A percentile compares a stretch with the other conserved stretches of the same genome.
These are phyloP conservation scores for Phrynocephalus forsythii DNA, from an alignment of 2,797 vertebrate species.

Conservation along the genomic window DNA sequence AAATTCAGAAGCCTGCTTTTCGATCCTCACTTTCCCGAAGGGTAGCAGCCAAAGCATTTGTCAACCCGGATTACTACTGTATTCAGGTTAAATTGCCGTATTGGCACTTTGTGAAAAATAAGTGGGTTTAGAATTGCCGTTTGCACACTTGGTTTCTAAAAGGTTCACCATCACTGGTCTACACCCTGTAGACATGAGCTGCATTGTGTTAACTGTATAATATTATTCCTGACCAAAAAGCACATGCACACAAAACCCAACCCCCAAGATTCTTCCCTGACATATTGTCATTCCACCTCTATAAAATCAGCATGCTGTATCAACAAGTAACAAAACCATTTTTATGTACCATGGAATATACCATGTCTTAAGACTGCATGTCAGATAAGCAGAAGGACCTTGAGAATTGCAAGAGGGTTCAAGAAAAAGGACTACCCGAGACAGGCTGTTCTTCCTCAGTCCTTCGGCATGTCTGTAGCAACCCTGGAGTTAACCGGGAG, in stretches of 20 bases:
- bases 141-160: too few relatives aligned
- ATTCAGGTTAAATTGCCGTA: too few relatives aligned
- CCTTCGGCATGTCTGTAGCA: not conserved
- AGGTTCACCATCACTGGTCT: too few relatives aligned
- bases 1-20: too few relatives aligned
- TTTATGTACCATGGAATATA: not conserved
- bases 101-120: too few relatives aligned
- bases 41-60: too few relatives aligned
- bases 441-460: not conserved
- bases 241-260: too few relatives aligned
- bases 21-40: too few relatives aligned
- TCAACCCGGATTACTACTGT: too few relatives aligned
- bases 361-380: not conserved
- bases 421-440: not conserved
- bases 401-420: not conserved
- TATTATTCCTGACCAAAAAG: not conserved
- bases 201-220: not conserved
- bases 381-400: not conserved
- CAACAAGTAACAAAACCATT: not conserved
- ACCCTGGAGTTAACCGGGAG: not conserved
- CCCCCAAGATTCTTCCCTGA: not conserved
- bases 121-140: too few relatives aligned
- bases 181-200: not conserved
- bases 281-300: not conserved
- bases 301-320: not conserved